phyloP scores from a whole-genome alignment of 1,140 invertebrate species.

The Euglossa dilemma region DNA sequence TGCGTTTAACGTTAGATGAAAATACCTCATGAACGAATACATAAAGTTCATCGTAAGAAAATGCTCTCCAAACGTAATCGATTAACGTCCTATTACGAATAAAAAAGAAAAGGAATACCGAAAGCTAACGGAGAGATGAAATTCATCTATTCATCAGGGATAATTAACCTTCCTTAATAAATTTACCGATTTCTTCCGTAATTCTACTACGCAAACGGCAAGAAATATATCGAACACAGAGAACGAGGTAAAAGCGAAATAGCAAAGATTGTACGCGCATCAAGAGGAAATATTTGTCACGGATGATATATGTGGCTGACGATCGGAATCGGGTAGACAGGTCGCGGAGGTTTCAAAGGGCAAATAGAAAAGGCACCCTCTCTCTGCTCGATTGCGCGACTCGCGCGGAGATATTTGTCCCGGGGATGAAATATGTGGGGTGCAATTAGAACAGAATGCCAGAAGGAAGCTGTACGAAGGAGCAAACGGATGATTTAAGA shows the following conservation, averaged over 20 bases:
- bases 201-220: not conserved
- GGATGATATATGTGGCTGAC: not conserved
- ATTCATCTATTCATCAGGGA: not conserved
- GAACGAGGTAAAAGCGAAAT: not conserved
- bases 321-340: slow-evolving; percentile 1
- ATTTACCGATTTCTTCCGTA: not conserved
- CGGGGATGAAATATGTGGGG: slow-evolving; percentile 29
- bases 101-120: too few species aligned
- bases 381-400: slow-evolving; percentile 7
- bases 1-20: too few species aligned
- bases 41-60: too few species aligned
- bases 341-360: not conserved
- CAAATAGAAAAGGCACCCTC: not conserved
- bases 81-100: too few species aligned
- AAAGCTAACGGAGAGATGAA: too few species aligned
- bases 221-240: not conserved
- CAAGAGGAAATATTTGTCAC: slow-evolving; percentile 3
- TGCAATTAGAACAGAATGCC: slow-evolving; percentile 12
- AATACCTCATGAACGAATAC: too few species aligned
- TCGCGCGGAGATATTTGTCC: slow-evolving; percentile 5
- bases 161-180: not conserved
- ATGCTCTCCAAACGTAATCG: too few species aligned
- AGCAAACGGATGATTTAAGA: not conserved
- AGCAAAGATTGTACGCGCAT: not conserved
- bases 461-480: not conserved